Evolutionary conservation across 2,888 invertebrate species (phyloP), one percentile per base, ranked within the genome.

Genomic region (Myopa testacea): DNA sequence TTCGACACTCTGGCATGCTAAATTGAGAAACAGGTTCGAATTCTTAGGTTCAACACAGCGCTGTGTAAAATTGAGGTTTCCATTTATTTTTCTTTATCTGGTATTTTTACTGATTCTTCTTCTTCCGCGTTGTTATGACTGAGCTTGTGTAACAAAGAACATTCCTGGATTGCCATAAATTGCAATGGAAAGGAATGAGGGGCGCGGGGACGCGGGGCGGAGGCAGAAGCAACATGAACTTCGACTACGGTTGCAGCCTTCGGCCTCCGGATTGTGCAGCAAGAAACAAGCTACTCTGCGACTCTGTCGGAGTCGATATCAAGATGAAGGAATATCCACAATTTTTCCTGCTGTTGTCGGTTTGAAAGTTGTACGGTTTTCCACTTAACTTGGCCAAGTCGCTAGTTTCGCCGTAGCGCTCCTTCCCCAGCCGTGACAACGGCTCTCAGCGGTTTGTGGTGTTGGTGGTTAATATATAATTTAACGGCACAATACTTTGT

Each of bases 401-500:
- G 37, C 65, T 65, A 16, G 34, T 45, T 26, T 14, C 40, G 55
- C 55, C 14, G 70, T 45, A 45, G 6, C 7, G 7, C 45, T 45
- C 45, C 10, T 45, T 45, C 4, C 45, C 45, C 45, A 45, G 1
- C 45, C 45, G 19, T 52, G 37, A 34, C 78, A 81, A 80, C 79
- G 71, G 34, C 72, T 72, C 60, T 77, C 76, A 70, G 63, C 58
- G 40, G 34, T 69, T 50, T 75, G 70, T 4, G 45, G 50, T 52
- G 63, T 38, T 71, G 45, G 63, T 76, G 77, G 74, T 73, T 78
- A 76, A 77, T 77, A 77, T 77, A 67, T 63, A 79, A 76, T 80
- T 81, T 81, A 82, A 82, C 82, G 82, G 82, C 74, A 81, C 76
- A 78, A 71, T 75, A 75, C 72, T 62, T 72, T 52, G n/a, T 34